Evolutionary conservation across 2,113 vertebrate genomes (phyloP).

Genomic region (Alouatta palliata): DNA sequence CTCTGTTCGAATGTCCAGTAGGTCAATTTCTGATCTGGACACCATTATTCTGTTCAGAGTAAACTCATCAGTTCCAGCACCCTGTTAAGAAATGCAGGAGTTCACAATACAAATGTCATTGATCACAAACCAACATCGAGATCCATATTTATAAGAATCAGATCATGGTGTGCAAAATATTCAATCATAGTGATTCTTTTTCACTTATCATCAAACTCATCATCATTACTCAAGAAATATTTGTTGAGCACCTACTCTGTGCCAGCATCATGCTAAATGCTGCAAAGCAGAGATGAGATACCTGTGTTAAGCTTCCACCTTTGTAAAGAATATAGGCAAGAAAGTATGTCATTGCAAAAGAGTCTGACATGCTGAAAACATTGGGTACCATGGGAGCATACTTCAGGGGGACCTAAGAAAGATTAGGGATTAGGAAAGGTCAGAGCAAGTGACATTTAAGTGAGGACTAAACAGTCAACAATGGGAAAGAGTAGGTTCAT

Average conservation of each 20-base stretch:
- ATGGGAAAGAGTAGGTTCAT: not conserved
- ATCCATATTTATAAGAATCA: not conserved
- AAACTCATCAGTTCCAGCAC: slow-evolving; percentile 89
- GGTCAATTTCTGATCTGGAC: slow-evolving; percentile 90
- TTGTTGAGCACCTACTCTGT: not conserved
- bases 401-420: not conserved
- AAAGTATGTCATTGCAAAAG: not conserved
- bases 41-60: slow-evolving; percentile 89
- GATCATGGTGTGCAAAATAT: not conserved
- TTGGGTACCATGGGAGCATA: not conserved
- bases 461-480: not conserved
- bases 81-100: slow-evolving; percentile 80
- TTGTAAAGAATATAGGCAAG: not conserved
- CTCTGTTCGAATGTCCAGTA: slow-evolving; percentile 90
- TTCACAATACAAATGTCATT: not conserved
- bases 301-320: not conserved
- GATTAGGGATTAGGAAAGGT: not conserved
- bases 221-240: not conserved
- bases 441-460: not conserved
- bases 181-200: not conserved
- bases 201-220: not conserved
- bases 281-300: not conserved
- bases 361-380: not conserved
- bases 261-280: not conserved
- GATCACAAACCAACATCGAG: not conserved